Evolutionary conservation across 2,888 invertebrate species (phyloP).

Genomic region (Acrocyrtus sp.): DNA sequence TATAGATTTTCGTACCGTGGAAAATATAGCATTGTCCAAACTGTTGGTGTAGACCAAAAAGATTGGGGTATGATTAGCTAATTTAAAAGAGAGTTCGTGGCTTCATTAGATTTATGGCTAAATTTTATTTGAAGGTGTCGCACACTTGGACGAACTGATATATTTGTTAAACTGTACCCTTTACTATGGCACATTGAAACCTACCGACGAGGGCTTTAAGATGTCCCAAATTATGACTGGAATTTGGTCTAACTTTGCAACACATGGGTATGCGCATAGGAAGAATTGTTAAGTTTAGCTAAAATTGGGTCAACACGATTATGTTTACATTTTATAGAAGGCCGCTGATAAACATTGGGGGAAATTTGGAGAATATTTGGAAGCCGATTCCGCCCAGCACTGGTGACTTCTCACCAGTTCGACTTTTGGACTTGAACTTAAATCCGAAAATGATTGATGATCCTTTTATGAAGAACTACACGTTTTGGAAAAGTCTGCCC

Average conservation of each 20-base stretch:
- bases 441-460: constrained; percentile 44
- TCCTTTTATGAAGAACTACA: constrained; percentile 27
- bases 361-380: constrained; percentile 30
- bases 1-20: constrained; percentile 41
- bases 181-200: constrained; percentile 30
- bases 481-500: too few species aligned
- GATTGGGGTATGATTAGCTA: constrained; percentile 49
- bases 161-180: constrained; percentile 44
- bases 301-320: too few species aligned
- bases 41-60: constrained; percentile 33
- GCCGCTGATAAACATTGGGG: neutral
- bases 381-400: constrained; percentile 21
- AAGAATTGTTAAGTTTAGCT: too few species aligned
- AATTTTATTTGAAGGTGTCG: constrained; percentile 20
- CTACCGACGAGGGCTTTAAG: constrained; percentile 38
- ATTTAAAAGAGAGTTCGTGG: neutral
- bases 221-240: constrained; percentile 36
- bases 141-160: constrained; percentile 50
- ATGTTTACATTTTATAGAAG: too few species aligned
- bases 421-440: constrained; percentile 33
- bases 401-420: neutral
- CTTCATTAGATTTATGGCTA: neutral
- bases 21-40: constrained; percentile 43
- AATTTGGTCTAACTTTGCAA: constrained; percentile 53
- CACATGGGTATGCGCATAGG: constrained; percentile 42